Percentiles rank a stretch among this genome's conserved stretches.
phyloP scores from a whole-genome alignment of 2,888 invertebrate species.

The Panopea generosa region DNA sequence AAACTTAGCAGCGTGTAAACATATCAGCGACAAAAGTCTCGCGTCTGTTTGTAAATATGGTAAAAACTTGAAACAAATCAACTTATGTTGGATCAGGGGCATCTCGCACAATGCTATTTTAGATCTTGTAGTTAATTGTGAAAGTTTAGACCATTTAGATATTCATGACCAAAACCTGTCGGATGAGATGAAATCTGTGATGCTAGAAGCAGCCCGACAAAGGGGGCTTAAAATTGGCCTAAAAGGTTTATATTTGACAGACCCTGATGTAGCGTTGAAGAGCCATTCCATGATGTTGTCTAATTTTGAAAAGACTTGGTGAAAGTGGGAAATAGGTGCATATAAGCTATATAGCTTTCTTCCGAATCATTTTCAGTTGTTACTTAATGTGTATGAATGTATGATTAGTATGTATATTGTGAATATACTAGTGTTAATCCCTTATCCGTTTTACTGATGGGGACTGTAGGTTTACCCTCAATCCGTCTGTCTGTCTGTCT shows the following conservation, averaged over 20 bases:
- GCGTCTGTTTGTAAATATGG: slow-evolving; percentile 67
- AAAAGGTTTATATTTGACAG: slow-evolving; percentile 65
- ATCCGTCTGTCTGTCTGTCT: no score
- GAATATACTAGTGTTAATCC: no score
- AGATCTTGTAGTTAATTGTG: slow-evolving; percentile 68
- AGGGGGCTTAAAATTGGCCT: slow-evolving; percentile 69
- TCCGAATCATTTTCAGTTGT: no score
- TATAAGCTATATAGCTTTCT: no score
- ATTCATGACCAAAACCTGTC: slow-evolving; percentile 74
- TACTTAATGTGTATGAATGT: no score
- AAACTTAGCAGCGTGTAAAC: slow-evolving; percentile 76
- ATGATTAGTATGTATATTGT: no score
- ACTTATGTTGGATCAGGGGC: slow-evolving; percentile 69
- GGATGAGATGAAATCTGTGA: slow-evolving; percentile 54
- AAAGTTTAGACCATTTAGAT: slow-evolving; percentile 72
- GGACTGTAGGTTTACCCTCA: no score
- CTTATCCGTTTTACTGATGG: no score
- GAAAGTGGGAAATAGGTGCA: neutral
- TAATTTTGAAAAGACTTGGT: slow-evolving; percentile 67
- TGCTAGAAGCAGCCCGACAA: slow-evolving; percentile 65
- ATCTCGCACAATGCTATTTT: slow-evolving; percentile 73
- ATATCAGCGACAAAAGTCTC: slow-evolving; percentile 76
- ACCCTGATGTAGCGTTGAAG: slow-evolving; percentile 66
- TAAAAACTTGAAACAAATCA: slow-evolving; percentile 69
- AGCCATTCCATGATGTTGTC: slow-evolving; percentile 66